Conservation (phyloP, 2,797 vertebrate species). For the Lophius americanus region DNA sequence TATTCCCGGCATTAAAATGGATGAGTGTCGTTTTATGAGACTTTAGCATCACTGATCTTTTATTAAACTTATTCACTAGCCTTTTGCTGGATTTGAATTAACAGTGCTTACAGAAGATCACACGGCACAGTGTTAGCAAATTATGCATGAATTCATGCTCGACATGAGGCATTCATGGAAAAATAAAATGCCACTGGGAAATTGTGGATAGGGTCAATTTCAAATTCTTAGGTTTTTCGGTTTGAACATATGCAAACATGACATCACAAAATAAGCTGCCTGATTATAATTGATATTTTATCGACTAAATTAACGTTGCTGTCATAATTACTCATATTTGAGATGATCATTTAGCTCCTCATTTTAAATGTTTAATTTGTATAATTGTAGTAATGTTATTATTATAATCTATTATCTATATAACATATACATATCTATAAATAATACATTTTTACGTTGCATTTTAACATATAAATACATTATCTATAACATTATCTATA, state of each 20-base stretch:
- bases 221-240: constrained; percentile 32
- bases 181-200: constrained; percentile 40
- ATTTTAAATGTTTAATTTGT: constrained; percentile 3
- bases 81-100: constrained; percentile 63
- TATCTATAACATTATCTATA: neutral
- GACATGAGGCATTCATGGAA: constrained; percentile 49
- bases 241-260: constrained; percentile 22
- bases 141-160: constrained; percentile 71
- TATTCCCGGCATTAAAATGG: constrained; percentile 77
- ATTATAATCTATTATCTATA: no score
- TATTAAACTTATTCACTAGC: constrained; percentile 70
- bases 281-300: constrained; percentile 29
- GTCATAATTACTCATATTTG: constrained; percentile 23
- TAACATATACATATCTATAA: no score
- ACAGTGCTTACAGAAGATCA: constrained; percentile 63
- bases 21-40: constrained; percentile 77
- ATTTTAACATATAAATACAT: neutral
- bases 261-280: constrained; percentile 20
- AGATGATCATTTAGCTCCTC: constrained; percentile 5
- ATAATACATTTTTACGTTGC: neutral
- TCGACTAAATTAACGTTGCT: constrained; percentile 12
- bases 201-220: constrained; percentile 55
- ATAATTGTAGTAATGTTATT: neutral
- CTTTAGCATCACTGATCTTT: constrained; percentile 72
- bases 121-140: constrained; percentile 55